A percentile compares a stretch with the other conserved stretches of the same genome.
Conservation (phyloP, 2,113 vertebrate genomes). For the Sylvilagus bachmani region DNA sequence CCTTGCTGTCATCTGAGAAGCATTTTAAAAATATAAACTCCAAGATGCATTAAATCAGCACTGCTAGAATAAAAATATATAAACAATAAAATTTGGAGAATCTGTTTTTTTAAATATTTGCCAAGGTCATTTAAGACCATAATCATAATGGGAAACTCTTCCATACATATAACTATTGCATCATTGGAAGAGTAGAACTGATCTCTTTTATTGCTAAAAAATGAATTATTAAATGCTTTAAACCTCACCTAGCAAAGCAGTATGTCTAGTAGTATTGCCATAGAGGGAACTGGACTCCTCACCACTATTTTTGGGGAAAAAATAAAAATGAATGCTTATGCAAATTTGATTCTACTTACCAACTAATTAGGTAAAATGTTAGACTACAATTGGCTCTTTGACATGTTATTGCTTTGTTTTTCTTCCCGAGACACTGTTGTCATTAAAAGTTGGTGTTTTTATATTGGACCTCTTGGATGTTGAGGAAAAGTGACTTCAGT, state of each 20-base stretch:
- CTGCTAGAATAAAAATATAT: background rate
- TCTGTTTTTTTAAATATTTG: background rate
- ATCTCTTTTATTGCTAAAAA: background rate
- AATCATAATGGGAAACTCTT: background rate
- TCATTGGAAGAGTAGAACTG: background rate
- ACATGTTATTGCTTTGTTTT: background rate
- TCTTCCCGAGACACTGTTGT: background rate
- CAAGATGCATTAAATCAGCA: background rate
- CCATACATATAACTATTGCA: background rate
- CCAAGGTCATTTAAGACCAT: background rate
- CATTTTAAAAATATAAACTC: background rate
- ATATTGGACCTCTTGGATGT: background rate
- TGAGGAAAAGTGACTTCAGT: background rate
- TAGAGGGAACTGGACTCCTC: background rate
- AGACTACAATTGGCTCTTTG: background rate
- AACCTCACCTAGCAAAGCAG: background rate
- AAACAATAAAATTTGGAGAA: background rate
- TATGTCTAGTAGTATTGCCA: background rate
- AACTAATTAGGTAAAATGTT: background rate
- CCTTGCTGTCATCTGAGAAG: too few species aligned
- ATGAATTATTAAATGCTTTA: background rate
- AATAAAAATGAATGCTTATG: background rate
- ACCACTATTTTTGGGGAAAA: background rate
- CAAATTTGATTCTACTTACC: background rate
- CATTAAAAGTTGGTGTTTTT: background rate